These are phyloP conservation scores for Muraenolepis orangiensis DNA, from an alignment of 2,797 vertebrate species.

Conservation along the genomic window DNA sequence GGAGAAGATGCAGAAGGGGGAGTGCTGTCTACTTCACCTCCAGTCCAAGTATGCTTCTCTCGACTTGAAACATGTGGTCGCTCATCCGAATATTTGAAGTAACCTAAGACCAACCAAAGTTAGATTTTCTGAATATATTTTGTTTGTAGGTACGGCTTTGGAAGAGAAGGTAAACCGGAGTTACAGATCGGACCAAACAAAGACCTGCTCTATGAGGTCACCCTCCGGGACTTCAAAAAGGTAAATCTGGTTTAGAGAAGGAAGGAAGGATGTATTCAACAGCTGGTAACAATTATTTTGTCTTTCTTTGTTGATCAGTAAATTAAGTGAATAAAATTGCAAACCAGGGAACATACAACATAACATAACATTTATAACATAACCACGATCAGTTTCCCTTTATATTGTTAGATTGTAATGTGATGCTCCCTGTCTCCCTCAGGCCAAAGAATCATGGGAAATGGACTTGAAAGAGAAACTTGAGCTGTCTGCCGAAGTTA, in stretches of 20 bases:
- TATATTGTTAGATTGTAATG: neutral
- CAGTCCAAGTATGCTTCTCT: conserved; percentile 80
- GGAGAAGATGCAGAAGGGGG: conserved; percentile 95
- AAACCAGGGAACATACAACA: neutral
- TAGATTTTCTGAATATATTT: neutral
- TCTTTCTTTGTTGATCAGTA: neutral
- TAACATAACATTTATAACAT: too few relatives aligned
- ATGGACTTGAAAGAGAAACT: conserved; percentile 94
- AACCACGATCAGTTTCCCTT: neutral
- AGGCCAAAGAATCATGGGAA: conserved; percentile 98
- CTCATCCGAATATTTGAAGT: neutral
- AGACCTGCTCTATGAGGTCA: conserved; percentile 88
- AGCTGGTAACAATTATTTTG: neutral
- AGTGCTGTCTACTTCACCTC: conserved; percentile 86
- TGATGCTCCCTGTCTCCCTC: conserved; percentile 19
- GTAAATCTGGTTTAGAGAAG: conserved; percentile 58
- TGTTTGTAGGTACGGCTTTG: conserved; percentile 86
- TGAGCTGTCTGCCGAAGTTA: conserved; percentile 77
- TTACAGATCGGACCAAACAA: conserved; percentile 84
- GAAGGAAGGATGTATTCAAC: neutral
- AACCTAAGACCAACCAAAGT: neutral
- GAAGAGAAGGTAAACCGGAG: conserved; percentile 83
- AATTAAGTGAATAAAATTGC: neutral
- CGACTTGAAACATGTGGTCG: neutral
- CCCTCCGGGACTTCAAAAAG: conserved; percentile 91